These are phyloP conservation scores for Eulimnadia texana DNA, from an alignment of 1,140 invertebrate species.

Conservation along the genomic window DNA sequence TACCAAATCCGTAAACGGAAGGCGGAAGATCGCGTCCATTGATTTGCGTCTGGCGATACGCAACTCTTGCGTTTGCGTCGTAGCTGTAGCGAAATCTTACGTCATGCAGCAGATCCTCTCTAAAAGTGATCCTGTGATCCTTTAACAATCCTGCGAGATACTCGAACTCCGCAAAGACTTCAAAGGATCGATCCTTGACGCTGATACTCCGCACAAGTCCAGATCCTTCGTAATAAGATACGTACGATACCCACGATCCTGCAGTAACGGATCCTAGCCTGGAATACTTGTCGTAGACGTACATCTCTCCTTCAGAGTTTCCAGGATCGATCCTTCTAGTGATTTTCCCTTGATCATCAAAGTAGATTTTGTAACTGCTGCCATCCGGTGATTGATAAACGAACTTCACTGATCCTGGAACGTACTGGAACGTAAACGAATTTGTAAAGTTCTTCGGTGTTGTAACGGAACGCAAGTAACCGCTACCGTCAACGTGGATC, in stretches of 20 bases:
- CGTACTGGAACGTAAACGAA: slow-evolving; percentile 76
- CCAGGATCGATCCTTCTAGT: slow-evolving; percentile 78
- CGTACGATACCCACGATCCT: slow-evolving; percentile 71
- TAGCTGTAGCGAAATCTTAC: slow-evolving; percentile 79
- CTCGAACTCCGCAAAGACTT: slow-evolving; percentile 71
- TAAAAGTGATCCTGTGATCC: slow-evolving; percentile 70
- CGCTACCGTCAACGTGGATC: slow-evolving; percentile 78
- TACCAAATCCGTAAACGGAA: slow-evolving; percentile 64
- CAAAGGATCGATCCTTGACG: slow-evolving; percentile 68
- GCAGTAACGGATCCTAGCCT: slow-evolving; percentile 71
- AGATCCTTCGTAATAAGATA: slow-evolving; percentile 69
- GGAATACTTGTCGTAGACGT: slow-evolving; percentile 68
- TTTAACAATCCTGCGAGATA: slow-evolving; percentile 79
- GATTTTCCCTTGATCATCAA: slow-evolving; percentile 78
- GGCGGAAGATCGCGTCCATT: slow-evolving; percentile 58
- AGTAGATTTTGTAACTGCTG: slow-evolving; percentile 71
- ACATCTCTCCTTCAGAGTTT: slow-evolving; percentile 72
- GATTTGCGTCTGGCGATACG: slow-evolving; percentile 70
- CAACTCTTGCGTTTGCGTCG: slow-evolving; percentile 69
- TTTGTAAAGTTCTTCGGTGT: slow-evolving; percentile 86
- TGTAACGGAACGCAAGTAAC: slow-evolving; percentile 72
- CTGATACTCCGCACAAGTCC: slow-evolving; percentile 70
- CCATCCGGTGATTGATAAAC: slow-evolving; percentile 81
- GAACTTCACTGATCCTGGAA: slow-evolving; percentile 82
- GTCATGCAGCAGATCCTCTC: slow-evolving; percentile 63